Conservation (phyloP, 2,113 vertebrate genomes). For the Rhynchomys soricoides region DNA sequence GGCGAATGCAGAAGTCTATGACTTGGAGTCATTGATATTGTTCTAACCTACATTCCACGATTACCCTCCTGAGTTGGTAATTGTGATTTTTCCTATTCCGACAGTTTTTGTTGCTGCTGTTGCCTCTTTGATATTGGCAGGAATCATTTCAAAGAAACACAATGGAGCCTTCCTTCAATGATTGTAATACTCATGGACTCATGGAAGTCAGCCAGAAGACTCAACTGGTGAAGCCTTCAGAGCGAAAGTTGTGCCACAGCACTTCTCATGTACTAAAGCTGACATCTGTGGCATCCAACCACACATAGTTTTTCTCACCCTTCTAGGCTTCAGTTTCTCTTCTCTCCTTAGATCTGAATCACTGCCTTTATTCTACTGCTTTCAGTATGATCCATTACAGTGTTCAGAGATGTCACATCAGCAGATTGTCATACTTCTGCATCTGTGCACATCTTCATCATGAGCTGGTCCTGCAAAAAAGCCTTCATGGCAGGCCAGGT, state of each 20-base stretch:
- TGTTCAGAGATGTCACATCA: constrained; percentile 64
- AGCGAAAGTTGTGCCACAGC: constrained; percentile 61
- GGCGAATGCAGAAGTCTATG: constrained; percentile 49
- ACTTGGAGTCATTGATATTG: constrained; percentile 61
- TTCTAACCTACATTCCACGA: constrained; percentile 68
- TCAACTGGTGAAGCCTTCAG: constrained; percentile 73
- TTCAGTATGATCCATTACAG: not conserved
- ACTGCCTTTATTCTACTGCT: constrained; percentile 51
- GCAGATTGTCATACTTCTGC: constrained; percentile 28
- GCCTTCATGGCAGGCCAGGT: not conserved
- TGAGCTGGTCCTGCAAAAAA: accelerated
- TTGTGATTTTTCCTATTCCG: constrained; percentile 66
- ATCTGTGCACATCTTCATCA: constrained; percentile 21
- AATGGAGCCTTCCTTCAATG: constrained; percentile 77
- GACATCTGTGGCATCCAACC: not conserved
- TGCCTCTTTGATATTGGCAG: constrained; percentile 81
- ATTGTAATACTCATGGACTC: constrained; percentile 71
- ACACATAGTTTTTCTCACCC: not conserved
- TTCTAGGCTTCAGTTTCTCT: not conserved
- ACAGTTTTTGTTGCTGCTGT: constrained; percentile 78
- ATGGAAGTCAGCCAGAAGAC: constrained; percentile 77
- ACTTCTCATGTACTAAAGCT: constrained; percentile 14
- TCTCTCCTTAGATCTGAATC: constrained; percentile 50
- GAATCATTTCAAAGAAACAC: constrained; percentile 77
- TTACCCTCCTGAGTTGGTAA: constrained; percentile 72